Percentiles rank a stretch among this genome's conserved stretches.
Conservation (phyloP, 2,888 invertebrate species). For the Norana najaformis region DNA sequence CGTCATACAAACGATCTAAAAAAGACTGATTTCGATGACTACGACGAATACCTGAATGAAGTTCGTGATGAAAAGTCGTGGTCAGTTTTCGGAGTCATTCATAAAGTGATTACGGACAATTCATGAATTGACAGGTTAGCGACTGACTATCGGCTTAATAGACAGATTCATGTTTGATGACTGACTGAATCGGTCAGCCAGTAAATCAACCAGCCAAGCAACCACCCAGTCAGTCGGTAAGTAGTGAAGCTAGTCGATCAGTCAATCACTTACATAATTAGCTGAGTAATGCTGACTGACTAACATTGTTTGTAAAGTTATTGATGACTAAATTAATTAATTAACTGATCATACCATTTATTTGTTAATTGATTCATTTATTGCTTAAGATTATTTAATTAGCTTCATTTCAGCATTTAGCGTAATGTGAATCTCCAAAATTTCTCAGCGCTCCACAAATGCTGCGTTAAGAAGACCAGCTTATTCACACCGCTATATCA, state of each 20-base stretch:
- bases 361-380: not conserved
- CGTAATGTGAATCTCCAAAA: not conserved
- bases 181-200: not conserved
- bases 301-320: not conserved
- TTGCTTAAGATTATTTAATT: no score
- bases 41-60: no score
- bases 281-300: no score
- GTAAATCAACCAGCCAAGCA: not conserved
- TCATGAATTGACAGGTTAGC: not conserved
- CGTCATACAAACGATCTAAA: conserved; percentile 42
- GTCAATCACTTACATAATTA: not conserved
- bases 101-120: not conserved
- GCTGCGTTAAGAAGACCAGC: not conserved
- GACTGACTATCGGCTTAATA: not conserved
- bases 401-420: no score
- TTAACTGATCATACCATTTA: not conserved
- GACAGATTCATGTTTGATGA: not conserved
- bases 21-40: not conserved
- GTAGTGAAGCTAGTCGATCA: no score
- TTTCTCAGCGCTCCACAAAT: not conserved
- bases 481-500: not conserved
- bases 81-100: no score
- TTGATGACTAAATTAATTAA: not conserved
- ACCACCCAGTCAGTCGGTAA: not conserved
- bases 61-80: no score